Conservation (phyloP, 2,888 invertebrate genomes). For the Conops quadrifasciatus region DNA sequence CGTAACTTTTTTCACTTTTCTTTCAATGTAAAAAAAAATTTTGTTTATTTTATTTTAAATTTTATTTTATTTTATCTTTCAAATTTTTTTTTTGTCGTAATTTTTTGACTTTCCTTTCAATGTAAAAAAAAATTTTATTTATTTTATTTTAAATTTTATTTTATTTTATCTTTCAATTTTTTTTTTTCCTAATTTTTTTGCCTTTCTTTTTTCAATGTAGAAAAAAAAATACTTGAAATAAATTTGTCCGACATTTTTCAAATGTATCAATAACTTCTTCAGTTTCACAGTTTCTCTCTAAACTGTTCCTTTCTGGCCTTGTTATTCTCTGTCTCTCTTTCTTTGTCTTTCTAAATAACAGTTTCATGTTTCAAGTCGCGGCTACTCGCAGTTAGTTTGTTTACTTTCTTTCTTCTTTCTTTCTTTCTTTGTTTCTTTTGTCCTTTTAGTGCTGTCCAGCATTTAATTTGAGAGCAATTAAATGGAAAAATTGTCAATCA, state of each 20-base stretch:
- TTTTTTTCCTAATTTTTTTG: neutral
- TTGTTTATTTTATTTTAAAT: too few species aligned
- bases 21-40: too few species aligned
- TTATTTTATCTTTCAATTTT: too few species aligned
- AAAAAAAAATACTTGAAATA: too few species aligned
- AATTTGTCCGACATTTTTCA: too few species aligned
- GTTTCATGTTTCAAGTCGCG: neutral
- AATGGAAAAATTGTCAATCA: constrained; percentile 35
- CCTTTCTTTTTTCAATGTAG: neutral
- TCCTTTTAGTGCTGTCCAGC: constrained; percentile 25
- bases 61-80: neutral
- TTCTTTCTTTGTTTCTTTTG: neutral
- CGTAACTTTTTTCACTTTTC: too few species aligned
- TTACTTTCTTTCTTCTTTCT: neutral
- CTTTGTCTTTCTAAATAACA: neutral
- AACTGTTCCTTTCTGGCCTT: neutral
- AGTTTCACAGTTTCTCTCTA: neutral
- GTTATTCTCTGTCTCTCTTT: neutral
- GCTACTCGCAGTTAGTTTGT: neutral
- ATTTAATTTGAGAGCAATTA: constrained; percentile 47
- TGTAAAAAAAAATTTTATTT: too few species aligned
- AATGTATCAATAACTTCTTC: too few species aligned
- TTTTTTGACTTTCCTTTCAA: neutral
- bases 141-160: too few species aligned
- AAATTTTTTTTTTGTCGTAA: neutral